Evolutionary conservation across 2,888 invertebrate genomes (phyloP), one percentile per base, ranked within the genome.

Genomic region (Erebia epiphron): DNA sequence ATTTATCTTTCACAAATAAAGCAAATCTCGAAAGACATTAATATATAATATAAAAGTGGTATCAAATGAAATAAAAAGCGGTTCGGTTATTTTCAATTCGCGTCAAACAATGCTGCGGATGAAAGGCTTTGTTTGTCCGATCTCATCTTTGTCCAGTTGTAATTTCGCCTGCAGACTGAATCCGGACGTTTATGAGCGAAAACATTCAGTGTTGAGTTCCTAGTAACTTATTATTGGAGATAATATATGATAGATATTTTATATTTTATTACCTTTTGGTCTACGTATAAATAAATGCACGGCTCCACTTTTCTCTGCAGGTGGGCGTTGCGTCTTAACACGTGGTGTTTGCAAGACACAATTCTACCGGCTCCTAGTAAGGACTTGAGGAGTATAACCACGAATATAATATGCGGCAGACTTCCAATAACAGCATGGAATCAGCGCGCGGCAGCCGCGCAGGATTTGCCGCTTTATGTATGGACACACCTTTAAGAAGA

Each of bases 81-180:
- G 66, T 75, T 70, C 74, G 72, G 78, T 76, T 79, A 77, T 78
- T 80, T 80, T 78, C 79, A 78, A 79, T 79, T 77, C 75, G 74
- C 69, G 72, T 69, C 77, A 76, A 78, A 81, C 78, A 81, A 81
- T 78, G 72, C 75, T 64, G 75, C 75, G 73, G 71, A 71, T 71
- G 75, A 71, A 67, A 68, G 73, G 77, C 75, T 81, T 79, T 79
- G 79, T 80, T 78, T 81, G 77, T 78, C 75, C 75, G 76, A 78
- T 80, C 79, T 75, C 75, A 77, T 80, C 80, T 79, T 74, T 75
- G 76, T 73, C 77, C 77, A 73, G 71, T 69, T 71, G 79, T 78
- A 79, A 82, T 82, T 80, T 82, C 81, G 81, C 75, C 75, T 71
- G 71, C 75, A 79, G 79, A 77, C 79, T 67, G 75, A 69, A 56